Conservation (phyloP, 1,140 invertebrate species). For the Drosophila oshimai region DNA sequence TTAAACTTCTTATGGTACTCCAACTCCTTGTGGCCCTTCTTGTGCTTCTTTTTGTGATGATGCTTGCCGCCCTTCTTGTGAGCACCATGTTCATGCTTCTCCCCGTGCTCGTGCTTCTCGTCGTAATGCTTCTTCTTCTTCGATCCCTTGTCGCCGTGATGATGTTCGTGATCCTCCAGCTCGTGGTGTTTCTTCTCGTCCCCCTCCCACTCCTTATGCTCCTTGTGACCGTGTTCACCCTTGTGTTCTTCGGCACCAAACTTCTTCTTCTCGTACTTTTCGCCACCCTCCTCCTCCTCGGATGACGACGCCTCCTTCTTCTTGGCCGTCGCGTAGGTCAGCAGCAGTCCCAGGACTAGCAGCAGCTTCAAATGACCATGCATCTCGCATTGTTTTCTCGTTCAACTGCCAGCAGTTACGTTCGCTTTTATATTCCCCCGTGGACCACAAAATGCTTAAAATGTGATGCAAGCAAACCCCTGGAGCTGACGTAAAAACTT, state of each 20-base stretch:
- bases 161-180: conserved; percentile 85
- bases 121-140: conserved; percentile 87
- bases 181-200: conserved; percentile 87
- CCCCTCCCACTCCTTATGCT: conserved; percentile 81
- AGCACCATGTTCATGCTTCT: conserved; percentile 85
- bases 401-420: conserved; percentile 13
- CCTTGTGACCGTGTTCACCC: conserved; percentile 85
- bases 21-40: conserved; percentile 87
- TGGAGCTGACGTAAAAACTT: conserved; percentile 42
- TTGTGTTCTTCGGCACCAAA: conserved; percentile 84
- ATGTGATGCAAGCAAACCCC: conserved; percentile 51
- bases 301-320: conserved; percentile 69
- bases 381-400: conserved; percentile 44
- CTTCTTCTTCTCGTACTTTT: conserved; percentile 83
- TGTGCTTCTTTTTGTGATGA: conserved; percentile 87
- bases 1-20: conserved; percentile 92
- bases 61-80: conserved; percentile 88
- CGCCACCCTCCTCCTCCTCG: conserved; percentile 82
- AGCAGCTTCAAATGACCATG: conserved; percentile 56
- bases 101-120: conserved; percentile 85
- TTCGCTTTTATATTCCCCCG: conserved; percentile 53
- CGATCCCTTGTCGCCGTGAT: conserved; percentile 85
- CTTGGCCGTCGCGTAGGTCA: conserved; percentile 62
- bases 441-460: conserved; percentile 44
- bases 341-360: conserved; percentile 63